Base-by-base conservation (phyloP, 2,888 invertebrate species). In the Cephus pygmeus region DNA sequence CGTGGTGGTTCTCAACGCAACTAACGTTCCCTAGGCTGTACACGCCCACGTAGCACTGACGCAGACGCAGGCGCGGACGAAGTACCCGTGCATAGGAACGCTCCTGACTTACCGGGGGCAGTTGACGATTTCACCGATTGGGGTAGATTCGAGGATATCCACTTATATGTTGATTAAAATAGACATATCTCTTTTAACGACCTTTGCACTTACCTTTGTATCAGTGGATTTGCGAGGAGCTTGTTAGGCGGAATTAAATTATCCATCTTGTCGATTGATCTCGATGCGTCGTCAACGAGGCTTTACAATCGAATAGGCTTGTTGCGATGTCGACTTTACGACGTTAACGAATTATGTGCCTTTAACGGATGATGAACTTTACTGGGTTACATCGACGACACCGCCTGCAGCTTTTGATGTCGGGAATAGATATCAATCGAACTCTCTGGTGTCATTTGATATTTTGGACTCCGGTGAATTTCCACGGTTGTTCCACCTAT, bases 1-100 rank as follows among this genome's bases (percentile, higher is more conserved):
- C 73, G 77, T 77, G 71, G 80, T 56, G 80, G 80, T 83, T 83
- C 79, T 81, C 81, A 81, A 23, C 40, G 23, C 23, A 56, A 56
- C 40, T 56, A 56, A 56, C 40, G 40, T 56, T 56, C 9, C 40
- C 40, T 56, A 56, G 40, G 40, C 40, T 23, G 40, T 56, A 56
- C 40, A 56, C 40, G 40, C 40, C 40, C 33, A 71, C 71, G 71
- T 71, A 33, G 33, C 3, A 33, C 33, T 15, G 15, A 71, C 71
- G 30, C 31, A 12, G 71, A 71, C 71, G 33, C 71, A 33, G 33
- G 11, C 71, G 71, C 31, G 71, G 1, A 30, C 11, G 33, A 71
- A 56, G 40, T 15, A 56, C 40, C 40, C 23, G 40, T 56, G 40
- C 23, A 23, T 56, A 56, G 23, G 40, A 56, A 23, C 40, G 40